Evolutionary conservation across 64 coral and sea anemone genomes (phyloP).

Genomic region (Montipora sp.): DNA sequence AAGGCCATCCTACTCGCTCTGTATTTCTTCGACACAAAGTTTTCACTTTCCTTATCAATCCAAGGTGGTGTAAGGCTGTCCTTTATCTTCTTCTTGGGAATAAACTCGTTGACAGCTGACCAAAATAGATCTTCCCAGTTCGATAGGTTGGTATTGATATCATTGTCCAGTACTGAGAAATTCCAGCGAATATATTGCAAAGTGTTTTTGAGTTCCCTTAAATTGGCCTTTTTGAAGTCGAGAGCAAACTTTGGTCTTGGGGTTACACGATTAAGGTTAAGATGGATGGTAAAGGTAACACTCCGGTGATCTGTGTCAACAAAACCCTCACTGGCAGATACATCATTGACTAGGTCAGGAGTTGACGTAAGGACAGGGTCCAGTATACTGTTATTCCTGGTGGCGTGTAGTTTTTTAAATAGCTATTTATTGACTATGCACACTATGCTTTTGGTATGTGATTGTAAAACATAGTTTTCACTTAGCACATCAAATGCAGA

Average conservation of each 20-base stretch:
- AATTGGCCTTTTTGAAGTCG: background rate
- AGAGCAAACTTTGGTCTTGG: background rate
- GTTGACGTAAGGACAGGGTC: too few relatives aligned
- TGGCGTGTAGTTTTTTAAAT: too few relatives aligned
- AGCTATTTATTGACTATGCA: too few relatives aligned
- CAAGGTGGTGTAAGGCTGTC: background rate
- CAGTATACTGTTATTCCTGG: too few relatives aligned
- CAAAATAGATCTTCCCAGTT: background rate
- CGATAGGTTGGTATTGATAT: background rate
- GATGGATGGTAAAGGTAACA: too few relatives aligned
- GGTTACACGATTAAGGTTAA: too few relatives aligned
- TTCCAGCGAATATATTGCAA: background rate
- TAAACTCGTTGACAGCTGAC: background rate
- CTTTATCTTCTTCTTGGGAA: background rate
- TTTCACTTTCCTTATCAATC: background rate
- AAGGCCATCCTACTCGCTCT: background rate
- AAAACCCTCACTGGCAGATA: too few relatives aligned
- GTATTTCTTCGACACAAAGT: background rate
- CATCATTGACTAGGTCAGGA: too few relatives aligned
- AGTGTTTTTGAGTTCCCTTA: background rate
- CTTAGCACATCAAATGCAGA: too few relatives aligned
- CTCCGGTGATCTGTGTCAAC: too few relatives aligned
- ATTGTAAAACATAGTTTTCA: too few relatives aligned
- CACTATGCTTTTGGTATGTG: too few relatives aligned
- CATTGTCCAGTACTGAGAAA: background rate